Conservation (phyloP, 2,888 invertebrate genomes). For the Drosophila mettleri region DNA sequence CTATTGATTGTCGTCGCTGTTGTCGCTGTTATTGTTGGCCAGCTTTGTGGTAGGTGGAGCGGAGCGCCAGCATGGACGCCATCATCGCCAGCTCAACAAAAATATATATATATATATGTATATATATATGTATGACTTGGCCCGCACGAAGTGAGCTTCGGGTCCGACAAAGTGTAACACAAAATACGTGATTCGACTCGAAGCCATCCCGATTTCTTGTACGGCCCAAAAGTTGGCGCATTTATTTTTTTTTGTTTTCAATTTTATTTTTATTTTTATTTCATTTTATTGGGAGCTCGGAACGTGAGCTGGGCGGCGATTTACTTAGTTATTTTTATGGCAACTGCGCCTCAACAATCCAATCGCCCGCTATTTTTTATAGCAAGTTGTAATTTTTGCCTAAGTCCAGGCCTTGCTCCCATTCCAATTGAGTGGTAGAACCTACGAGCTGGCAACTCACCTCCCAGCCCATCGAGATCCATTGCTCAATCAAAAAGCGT, state of each 20-base stretch:
- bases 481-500: slow-evolving; percentile 81
- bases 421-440: slow-evolving; percentile 54
- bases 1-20: slow-evolving; percentile 76
- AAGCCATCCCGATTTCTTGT: slow-evolving; percentile 35
- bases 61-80: slow-evolving; percentile 78
- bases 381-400: slow-evolving; percentile 65
- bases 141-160: slow-evolving; percentile 65
- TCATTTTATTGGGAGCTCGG: slow-evolving; percentile 35
- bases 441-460: slow-evolving; percentile 8
- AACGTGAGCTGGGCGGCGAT: slow-evolving; percentile 80
- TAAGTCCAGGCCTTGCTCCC: slow-evolving; percentile 28
- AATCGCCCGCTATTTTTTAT: slow-evolving; percentile 54
- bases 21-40: slow-evolving; percentile 63
- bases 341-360: slow-evolving; percentile 47
- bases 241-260: slow-evolving; percentile 72
- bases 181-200: slow-evolving; percentile 79
- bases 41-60: slow-evolving; percentile 78
- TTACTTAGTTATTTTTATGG: slow-evolving; percentile 70
- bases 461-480: slow-evolving; percentile 54
- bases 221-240: slow-evolving; percentile 36
- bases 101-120: slow-evolving; percentile 19
- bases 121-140: slow-evolving; percentile 27
- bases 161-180: slow-evolving; percentile 74
- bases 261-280: slow-evolving; percentile 69
- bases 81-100: slow-evolving; percentile 58